Base-by-base conservation (phyloP, 2,888 invertebrate genomes). In the Drosophila atripex region DNA sequence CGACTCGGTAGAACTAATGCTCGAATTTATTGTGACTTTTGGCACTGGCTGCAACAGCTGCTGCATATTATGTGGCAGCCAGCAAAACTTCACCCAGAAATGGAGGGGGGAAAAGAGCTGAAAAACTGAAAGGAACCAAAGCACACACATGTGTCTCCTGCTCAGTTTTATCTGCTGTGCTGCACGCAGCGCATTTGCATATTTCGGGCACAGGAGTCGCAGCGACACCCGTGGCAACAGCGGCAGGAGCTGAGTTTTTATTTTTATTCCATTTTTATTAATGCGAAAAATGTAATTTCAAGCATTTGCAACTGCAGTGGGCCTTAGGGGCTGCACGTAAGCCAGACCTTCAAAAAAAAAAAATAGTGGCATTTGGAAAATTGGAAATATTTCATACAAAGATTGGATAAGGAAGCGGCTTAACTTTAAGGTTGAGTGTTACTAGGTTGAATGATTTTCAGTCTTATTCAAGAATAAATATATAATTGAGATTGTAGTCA, bases 21-120 rank as follows among this genome's bases (percentile, higher is more conserved):
- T 80, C 38, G 75, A 88, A 86, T 82, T 86, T 86, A 82, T 88
- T 80, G 82, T 88, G 87, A 88, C 82, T 82, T 84, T 86, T 86
- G 88, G 66, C 88, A 72, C 58, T 73, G 87, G 52, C 80, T 72
- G 87, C 80, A 82, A 80, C 82, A 82, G 85, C 87, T 82, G 82
- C 88, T 80, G 55, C 88, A 77, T 72, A 75, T 82, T 82, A 86
- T 77, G 72, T 57, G 83, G 59, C 88, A 76, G 41, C 51, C 54
- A 53, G 58, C 51, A 61, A 49, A 69, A 63, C 58, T 45, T 30
- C n/a, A 46, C 30, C 35, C 25, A 21, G n/a, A 46, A 25, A n/a
- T 8, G 3, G 41, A 2, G 18, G 7, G 23, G 11, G 12, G 16
- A 16, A 50, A 51, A 57, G 54, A 57, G 32, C 18, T 51, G 54